phyloP scores from a whole-genome alignment of 2,113 vertebrate genomes.

The Cariama cristata region DNA sequence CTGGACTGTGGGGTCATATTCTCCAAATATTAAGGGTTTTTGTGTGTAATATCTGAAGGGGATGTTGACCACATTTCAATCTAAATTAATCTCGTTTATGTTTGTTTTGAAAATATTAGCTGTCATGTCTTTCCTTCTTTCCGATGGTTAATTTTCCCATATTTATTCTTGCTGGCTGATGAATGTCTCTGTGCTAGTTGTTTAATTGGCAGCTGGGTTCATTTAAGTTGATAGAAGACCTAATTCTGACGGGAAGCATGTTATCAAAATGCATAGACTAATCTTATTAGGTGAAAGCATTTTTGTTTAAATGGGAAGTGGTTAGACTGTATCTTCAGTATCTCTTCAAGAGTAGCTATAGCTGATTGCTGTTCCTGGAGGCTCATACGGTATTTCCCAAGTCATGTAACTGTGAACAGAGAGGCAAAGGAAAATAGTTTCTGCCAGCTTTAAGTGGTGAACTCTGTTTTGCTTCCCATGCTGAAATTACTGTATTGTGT shows the following conservation, averaged over 20 bases:
- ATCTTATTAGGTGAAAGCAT: slow-evolving; percentile 15
- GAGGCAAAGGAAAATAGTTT: background rate
- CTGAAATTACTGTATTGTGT: background rate
- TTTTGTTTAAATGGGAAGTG: background rate
- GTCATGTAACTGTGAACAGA: background rate
- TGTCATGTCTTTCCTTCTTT: background rate
- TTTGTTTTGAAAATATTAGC: slow-evolving; percentile 6
- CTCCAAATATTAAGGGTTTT: background rate
- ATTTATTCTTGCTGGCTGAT: background rate
- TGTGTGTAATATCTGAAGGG: background rate
- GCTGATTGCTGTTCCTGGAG: background rate
- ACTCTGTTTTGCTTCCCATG: background rate
- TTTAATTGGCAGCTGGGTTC: slow-evolving; percentile 21
- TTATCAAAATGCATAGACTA: slow-evolving; percentile 2
- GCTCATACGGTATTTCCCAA: background rate
- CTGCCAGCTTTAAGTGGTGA: background rate
- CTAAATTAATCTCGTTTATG: slow-evolving; percentile 1
- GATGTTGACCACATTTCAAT: background rate
- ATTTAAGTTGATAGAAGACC: slow-evolving; percentile 19
- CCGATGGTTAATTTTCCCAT: background rate
- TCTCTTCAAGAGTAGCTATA: background rate
- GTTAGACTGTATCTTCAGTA: background rate
- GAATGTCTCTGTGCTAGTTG: background rate
- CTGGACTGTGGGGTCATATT: background rate
- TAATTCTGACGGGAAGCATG: background rate